Evolutionary conservation across 2,888 invertebrate genomes (phyloP), one percentile per base, ranked within the genome.

Genomic region (Syrphus vitripennis): DNA sequence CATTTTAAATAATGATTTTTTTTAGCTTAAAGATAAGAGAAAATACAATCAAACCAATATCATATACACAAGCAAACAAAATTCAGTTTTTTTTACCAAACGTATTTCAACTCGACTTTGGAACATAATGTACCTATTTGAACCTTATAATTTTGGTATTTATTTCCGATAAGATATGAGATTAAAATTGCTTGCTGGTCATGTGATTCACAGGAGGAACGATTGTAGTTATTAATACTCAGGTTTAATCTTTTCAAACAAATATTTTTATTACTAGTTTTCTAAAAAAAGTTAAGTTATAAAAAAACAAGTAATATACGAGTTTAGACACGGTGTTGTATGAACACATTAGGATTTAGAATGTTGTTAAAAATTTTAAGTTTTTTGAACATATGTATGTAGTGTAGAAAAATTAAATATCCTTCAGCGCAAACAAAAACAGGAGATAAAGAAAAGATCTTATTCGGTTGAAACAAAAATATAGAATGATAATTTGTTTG

Each of bases 131-230:
- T n/a, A n/a, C n/a, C n/a, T n/a, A n/a, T n/a, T n/a, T n/a, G n/a
- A n/a, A n/a, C 48, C 14, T 26, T 61, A 50, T 29, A 40, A 21
- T 37, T 72, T 69, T 16, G 21, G 67, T 42, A 37, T 37, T 34
- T 1, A 37, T 59, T 37, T 59, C 14, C 42, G 83, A 83, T 83
- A 78, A 83, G 69, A 69, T 34, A 55, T 70, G 40, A 19, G 31
- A 77, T 53, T 40, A 59, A 40, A 78, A 61, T 45, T 45, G 48
- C 29, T 77, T 53, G 61, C 42, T 29, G 5, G 42, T 74, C 83
- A 83, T 83, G 78, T 83, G 83, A 83, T 74, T 55, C 45, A 61
- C 40, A 53, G 24, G 19, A 34, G 16, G 2, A 63, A 42, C 42
- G 63, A 42, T 50, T 26, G 2, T 37, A 21, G 19, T 19, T 12